Conservation (phyloP, 2,888 invertebrate genomes). For the Crossocerus cetratus region DNA sequence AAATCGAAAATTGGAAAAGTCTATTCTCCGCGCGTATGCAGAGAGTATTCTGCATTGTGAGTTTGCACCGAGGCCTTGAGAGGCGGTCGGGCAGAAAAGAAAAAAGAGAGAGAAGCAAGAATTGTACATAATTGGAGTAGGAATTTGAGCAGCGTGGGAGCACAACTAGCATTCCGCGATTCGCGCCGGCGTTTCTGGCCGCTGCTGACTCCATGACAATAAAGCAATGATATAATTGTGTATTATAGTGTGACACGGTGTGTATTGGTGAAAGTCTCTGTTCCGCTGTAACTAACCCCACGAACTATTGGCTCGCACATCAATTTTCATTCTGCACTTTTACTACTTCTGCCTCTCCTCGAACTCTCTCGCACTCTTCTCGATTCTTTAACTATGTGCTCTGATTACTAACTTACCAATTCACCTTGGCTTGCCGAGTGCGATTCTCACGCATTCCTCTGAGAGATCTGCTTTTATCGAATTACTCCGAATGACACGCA, state of each 20-base stretch:
- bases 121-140: constrained; percentile 24
- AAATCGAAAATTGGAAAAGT: constrained; percentile 5
- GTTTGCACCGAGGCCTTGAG: neutral
- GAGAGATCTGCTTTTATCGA: too few relatives aligned
- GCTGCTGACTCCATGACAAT: constrained; percentile 65
- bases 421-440: too few relatives aligned
- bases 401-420: too few relatives aligned
- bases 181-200: neutral
- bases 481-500: too few relatives aligned
- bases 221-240: constrained; percentile 67
- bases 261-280: constrained; percentile 70
- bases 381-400: too few relatives aligned
- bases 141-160: constrained; percentile 11
- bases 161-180: neutral
- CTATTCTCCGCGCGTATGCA: neutral
- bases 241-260: constrained; percentile 75
- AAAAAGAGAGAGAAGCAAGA: neutral
- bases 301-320: constrained; percentile 47
- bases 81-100: too few relatives aligned
- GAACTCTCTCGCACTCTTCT: neutral
- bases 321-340: constrained; percentile 11
- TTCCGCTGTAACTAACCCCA: constrained; percentile 64
- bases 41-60: constrained; percentile 37
- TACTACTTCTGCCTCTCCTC: neutral
- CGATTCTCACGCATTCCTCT: too few relatives aligned